Evolutionary conservation across 2,797 vertebrate genomes (phyloP).

Genomic region (Phalanger gymnotis): DNA sequence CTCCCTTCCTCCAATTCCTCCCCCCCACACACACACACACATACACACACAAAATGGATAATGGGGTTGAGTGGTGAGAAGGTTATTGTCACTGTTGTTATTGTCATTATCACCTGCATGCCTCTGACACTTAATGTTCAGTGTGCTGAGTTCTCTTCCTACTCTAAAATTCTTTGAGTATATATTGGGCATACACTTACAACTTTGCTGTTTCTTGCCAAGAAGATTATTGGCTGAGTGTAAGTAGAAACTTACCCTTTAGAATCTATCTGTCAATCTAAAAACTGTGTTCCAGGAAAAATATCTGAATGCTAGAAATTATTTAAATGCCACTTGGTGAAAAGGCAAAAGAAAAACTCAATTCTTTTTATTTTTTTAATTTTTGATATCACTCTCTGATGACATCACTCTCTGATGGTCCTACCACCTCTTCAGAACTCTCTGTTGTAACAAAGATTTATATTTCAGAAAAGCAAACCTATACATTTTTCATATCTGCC

Average conservation of each 20-base stretch:
- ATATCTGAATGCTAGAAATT: constrained; percentile 44
- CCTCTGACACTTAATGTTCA: background rate
- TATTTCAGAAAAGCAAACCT: background rate
- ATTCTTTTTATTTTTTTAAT: background rate
- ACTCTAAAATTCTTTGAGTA: background rate
- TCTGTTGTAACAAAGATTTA: background rate
- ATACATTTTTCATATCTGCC: background rate
- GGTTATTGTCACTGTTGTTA: background rate
- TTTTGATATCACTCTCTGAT: background rate
- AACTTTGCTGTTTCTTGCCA: constrained; percentile 48
- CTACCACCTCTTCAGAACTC: background rate
- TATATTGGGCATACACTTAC: background rate
- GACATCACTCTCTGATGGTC: background rate
- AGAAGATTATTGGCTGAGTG: constrained; percentile 58
- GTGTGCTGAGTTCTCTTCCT: background rate
- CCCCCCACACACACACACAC: too few relatives aligned
- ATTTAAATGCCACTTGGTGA: constrained; percentile 58
- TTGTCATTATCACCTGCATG: background rate
- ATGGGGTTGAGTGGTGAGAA: background rate
- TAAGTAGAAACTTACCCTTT: constrained; percentile 65
- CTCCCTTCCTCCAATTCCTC: too few relatives aligned
- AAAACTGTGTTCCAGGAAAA: constrained; percentile 65
- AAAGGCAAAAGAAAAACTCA: background rate
- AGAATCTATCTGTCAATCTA: constrained; percentile 65
- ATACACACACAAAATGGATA: background rate